These are phyloP conservation scores for Calephelis perditalis DNA, from an alignment of 2,888 invertebrate species.

Conservation along the genomic window DNA sequence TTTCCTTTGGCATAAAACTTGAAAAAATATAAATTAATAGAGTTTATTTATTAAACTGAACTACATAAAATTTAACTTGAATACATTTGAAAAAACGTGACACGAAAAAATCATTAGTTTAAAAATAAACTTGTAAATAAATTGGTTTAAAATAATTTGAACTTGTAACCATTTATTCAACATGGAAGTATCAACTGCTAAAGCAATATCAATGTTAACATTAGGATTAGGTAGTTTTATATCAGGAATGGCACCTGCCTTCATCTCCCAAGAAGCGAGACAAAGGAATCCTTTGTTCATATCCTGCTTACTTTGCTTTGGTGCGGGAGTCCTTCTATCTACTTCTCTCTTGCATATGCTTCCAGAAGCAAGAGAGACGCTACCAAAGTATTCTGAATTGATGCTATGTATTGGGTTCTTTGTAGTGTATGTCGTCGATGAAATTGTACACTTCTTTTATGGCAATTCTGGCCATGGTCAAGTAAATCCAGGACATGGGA, in stretches of 20 bases:
- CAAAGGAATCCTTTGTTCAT: conserved; percentile 79
- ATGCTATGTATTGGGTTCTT: conserved; percentile 84
- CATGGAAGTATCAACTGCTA: conserved; percentile 77
- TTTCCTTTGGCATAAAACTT: no score
- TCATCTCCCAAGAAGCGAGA: conserved; percentile 78
- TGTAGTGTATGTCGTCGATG: conserved; percentile 84
- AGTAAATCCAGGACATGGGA: conserved; percentile 12
- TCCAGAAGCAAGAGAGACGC: conserved; percentile 83
- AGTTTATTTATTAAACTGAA: no score
- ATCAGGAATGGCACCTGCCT: conserved; percentile 83
- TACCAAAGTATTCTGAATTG: conserved; percentile 80
- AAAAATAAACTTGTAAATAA: no score
- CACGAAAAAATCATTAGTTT: no score
- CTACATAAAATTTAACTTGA: no score
- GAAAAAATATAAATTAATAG: no score
- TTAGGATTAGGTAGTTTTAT: conserved; percentile 84
- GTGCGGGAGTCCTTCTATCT: conserved; percentile 87
- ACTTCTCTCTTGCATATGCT: conserved; percentile 88
- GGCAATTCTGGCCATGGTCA: conserved; percentile 38
- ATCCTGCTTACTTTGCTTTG: conserved; percentile 86
- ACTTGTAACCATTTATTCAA: conserved; percentile 20
- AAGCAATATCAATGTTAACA: conserved; percentile 81
- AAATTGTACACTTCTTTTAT: conserved; percentile 83
- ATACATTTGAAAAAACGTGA: no score
- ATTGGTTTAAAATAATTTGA: no score